These are phyloP conservation scores for Lichenostomus cassidix DNA, from an alignment of 2,113 vertebrate genomes.

Conservation along the genomic window DNA sequence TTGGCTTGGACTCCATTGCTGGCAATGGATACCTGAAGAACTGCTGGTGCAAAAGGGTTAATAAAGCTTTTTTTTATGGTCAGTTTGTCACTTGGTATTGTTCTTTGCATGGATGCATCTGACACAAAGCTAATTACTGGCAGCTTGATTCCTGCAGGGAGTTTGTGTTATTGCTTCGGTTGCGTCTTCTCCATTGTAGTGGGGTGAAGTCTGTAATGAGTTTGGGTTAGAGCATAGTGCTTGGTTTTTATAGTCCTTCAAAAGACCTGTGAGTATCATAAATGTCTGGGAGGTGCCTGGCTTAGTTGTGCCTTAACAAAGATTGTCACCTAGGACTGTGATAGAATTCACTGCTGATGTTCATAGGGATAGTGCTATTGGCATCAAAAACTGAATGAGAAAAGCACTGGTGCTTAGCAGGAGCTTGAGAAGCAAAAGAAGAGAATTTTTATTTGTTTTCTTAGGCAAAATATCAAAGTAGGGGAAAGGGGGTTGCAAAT, in stretches of 20 bases:
- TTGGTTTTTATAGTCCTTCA: background rate
- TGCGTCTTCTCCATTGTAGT: background rate
- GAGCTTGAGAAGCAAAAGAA: background rate
- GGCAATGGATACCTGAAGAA: constrained; percentile 46
- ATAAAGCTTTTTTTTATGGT: constrained; percentile 71
- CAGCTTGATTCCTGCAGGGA: background rate
- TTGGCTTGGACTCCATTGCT: constrained; percentile 57
- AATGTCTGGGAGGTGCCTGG: background rate
- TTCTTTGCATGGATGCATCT: background rate
- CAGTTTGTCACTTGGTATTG: background rate
- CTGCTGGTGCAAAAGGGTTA: constrained; percentile 63
- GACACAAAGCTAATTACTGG: background rate
- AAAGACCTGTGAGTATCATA: background rate
- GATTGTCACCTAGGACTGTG: background rate
- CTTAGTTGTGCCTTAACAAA: background rate
- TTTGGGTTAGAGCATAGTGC: background rate
- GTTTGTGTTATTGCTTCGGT: background rate
- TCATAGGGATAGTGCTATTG: background rate
- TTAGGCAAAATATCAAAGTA: background rate
- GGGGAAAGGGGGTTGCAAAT: background rate
- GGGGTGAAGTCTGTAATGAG: background rate
- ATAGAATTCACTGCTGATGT: background rate
- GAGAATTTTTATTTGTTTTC: background rate
- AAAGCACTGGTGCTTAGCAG: background rate
- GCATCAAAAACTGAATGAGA: background rate